Conservation (phyloP, 2,113 vertebrate genomes). For the Grammomys surdaster region DNA sequence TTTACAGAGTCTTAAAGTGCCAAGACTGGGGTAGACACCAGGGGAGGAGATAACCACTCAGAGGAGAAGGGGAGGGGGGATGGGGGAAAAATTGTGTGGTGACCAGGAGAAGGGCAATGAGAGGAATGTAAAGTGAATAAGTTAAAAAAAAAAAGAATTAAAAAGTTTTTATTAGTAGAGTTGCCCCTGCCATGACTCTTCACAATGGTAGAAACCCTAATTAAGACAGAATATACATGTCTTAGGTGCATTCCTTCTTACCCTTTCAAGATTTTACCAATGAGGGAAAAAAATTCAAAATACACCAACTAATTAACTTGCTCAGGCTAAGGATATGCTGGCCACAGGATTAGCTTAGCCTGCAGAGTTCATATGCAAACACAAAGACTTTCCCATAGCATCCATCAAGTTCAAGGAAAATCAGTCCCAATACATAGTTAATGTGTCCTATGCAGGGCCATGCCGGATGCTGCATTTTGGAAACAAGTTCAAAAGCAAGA, state of each 20-base stretch:
- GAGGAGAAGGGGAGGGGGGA: too few species aligned
- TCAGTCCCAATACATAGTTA: neutral
- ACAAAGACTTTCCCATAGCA: neutral
- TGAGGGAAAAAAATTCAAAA: neutral
- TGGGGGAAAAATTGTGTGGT: too few species aligned
- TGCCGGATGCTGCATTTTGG: neutral
- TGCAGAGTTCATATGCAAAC: neutral
- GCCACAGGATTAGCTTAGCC: neutral
- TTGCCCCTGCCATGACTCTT: neutral
- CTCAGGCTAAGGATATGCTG: neutral
- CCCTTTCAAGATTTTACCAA: neutral
- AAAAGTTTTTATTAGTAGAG: neutral
- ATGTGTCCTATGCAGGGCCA: neutral
- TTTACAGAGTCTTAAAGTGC: too few species aligned
- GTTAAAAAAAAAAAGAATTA: too few species aligned
- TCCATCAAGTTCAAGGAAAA: neutral
- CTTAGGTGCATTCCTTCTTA: neutral
- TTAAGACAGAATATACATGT: neutral
- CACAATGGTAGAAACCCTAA: neutral
- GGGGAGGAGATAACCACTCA: too few species aligned
- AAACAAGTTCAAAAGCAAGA: conserved; percentile 21
- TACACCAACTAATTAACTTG: neutral
- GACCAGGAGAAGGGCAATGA: too few species aligned
- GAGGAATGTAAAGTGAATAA: too few species aligned
- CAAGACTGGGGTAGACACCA: too few species aligned